Base-by-base conservation (phyloP, 2,888 invertebrate genomes). In the Cephus spinipes region DNA sequence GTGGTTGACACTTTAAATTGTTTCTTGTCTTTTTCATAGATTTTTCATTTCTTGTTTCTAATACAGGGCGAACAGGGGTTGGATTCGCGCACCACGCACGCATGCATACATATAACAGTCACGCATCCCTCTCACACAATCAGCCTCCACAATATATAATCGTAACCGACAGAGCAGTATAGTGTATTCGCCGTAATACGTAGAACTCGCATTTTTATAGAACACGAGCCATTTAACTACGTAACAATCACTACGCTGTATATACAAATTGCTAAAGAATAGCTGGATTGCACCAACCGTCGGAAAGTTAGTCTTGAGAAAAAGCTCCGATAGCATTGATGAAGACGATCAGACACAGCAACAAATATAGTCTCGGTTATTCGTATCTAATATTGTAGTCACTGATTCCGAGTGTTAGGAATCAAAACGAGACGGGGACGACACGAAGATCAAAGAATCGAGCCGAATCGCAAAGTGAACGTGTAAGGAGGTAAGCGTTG, bases 231-330 rank as follows among this genome's bases (percentile, higher is more conserved):
- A 89, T 87, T 87, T 87, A 87, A 81, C 90, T 91, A 90, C 85
- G 85, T 89, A 91, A 91, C 90, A 89, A 85, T 90, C 78, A 88
- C 89, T 90, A 90, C 80, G 75, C 83, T 90, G 90, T 90, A 90
- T 91, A 82, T 90, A 91, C 90, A 91, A 88, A 87, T 88, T 87
- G 82, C 87, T 89, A 88, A 86, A 81, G 83, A 81, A 81, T 82
- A 81, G 81, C 86, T 85, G 86, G 84, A 55, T 85, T 86, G 87
- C 86, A 88, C 86, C 88, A 85, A 87, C 85, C 80, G 77, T 83
- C 78, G 78, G 81, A 55, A 55, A 55, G 55, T 23, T 55, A 55
- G 55, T 55, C 23, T 55, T 55, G 9, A 55, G 23, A 23, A 55
- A 55, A 55, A 55, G 55, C 55, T 55, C 23, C 23, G 2, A 9